phyloP scores from a whole-genome alignment of 2,888 invertebrate genomes.

The Parthenolecanium corni region DNA sequence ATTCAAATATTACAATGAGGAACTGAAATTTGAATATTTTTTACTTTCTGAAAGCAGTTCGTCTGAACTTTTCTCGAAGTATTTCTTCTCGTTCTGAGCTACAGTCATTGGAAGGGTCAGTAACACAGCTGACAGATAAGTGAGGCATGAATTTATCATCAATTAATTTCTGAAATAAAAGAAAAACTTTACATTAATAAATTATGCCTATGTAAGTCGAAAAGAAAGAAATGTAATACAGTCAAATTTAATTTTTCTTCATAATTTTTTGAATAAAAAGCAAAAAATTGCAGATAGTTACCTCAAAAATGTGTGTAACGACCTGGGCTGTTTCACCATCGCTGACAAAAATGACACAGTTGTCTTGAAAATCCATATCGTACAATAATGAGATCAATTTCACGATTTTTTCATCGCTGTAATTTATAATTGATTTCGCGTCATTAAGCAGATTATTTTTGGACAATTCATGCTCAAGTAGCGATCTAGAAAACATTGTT shows the following conservation, averaged over 20 bases:
- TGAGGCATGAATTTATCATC: too few relatives aligned
- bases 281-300: neutral
- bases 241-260: too few relatives aligned
- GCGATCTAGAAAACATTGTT: neutral
- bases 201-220: too few relatives aligned
- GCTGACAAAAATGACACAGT: conserved; percentile 13
- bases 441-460: neutral
- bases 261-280: neutral
- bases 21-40: too few relatives aligned
- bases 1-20: too few relatives aligned
- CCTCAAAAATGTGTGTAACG: conserved; percentile 7
- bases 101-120: too few relatives aligned
- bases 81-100: too few relatives aligned
- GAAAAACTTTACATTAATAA: too few relatives aligned
- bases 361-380: neutral
- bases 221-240: too few relatives aligned
- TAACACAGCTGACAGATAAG: too few relatives aligned
- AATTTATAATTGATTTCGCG: neutral
- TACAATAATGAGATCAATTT: conserved; percentile 4
- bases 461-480: neutral
- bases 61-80: too few relatives aligned
- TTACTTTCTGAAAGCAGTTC: too few relatives aligned
- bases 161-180: neutral
- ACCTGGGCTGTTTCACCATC: conserved; percentile 4
- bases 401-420: conserved; percentile 2